Evolutionary conservation across 2,113 vertebrate genomes (phyloP), one percentile per base, ranked within the genome.

Genomic region (Cepphus grylle): DNA sequence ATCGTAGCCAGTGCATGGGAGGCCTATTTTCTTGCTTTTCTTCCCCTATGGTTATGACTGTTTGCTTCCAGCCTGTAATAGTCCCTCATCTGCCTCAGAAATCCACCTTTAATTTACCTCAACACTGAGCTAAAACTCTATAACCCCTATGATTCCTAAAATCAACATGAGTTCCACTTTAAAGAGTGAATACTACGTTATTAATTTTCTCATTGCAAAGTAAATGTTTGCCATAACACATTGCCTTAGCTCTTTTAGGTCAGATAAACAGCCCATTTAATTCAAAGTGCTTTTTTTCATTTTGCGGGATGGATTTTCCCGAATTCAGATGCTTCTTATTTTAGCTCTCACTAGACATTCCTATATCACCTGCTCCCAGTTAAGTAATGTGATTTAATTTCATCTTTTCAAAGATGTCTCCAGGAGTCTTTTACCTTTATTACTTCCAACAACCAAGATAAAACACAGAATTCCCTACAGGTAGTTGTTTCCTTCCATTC

Each of bases 311-410:
- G 38, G 26, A 36, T 56, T 88, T 82, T 88, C 71, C 63, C 73
- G 11, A 90, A 55, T 93, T 92, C 82, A 83, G 29, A 21, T 73
- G 34, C 62, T 94, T 91, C 85, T 91, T 88, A 77, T 73, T 93
- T 92, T 82, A 86, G 59, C 62, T 90, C 59, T 67, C 38, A 34
- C 45, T 34, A 86, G 38, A 83, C 17, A 20, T 79, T 89, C 52
- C 67, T 87, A 5, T 85, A 82, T 73, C 45, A 92, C 50, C 45
- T 80, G 43, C 58, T 86, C 17, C 34, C 42, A 47, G 59, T 87
- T 85, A 88, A 14, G 30, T 42, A 79, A 90, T 2, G 3, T 52
- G 40, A 77, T 86, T 83, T 90, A 73, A 88, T 82, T 89, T 61
- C 49, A 81, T 50, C 18, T 88, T 90, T 83, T 88, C 63, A 66